Evolutionary conservation across 1,140 invertebrate genomes (phyloP), one percentile per base, ranked within the genome.

Genomic region (Myzus persicae): DNA sequence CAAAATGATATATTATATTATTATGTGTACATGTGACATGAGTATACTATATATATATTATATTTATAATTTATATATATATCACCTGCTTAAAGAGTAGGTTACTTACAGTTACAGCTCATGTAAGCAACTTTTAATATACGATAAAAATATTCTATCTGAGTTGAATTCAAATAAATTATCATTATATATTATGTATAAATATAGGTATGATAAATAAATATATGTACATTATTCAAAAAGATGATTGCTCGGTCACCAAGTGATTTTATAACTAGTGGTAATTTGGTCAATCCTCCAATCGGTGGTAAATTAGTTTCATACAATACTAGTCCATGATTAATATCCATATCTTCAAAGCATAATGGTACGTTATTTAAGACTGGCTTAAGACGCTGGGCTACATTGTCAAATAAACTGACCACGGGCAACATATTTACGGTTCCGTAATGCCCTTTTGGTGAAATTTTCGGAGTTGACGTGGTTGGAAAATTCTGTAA

Each of bases 231-330:
- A 93, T 96, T 95, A 95, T 98, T 96, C 1, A 98, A 95, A 95
- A 96, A 98, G 59, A 98, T 96, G 89, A 97, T 96, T 4, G 96
- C 97, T 93, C 97, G 96, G 95, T 99, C 98, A 24, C 94, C 87
- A 1, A 94, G 42, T n/a, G 85, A 90, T 20, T 91, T n/a, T 8
- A 94, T 88, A 38, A 67, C 84, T 20, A 94, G 90, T 8, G 90
- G 90, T 40, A 93, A 40, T 3, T 96, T 95, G 26, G 96, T 96
- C 94, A 97, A 96, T 20, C 95, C 95, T 11, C 95, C 94, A 3
- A 42, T 46, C 31, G 94, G 94, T 9, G 96, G 95, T 20, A 98
- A 94, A 1, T 94, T 94, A 0, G 96, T 97, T 94, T 97, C 96
- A 94, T 98, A 98, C 1, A 98, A 94, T 11, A 98, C 95, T 90